A percentile compares a stretch with the other conserved stretches of the same genome.
These are phyloP conservation scores for Sitta carolinensis DNA, from an alignment of 2,797 vertebrate species.

Conservation along the genomic window DNA sequence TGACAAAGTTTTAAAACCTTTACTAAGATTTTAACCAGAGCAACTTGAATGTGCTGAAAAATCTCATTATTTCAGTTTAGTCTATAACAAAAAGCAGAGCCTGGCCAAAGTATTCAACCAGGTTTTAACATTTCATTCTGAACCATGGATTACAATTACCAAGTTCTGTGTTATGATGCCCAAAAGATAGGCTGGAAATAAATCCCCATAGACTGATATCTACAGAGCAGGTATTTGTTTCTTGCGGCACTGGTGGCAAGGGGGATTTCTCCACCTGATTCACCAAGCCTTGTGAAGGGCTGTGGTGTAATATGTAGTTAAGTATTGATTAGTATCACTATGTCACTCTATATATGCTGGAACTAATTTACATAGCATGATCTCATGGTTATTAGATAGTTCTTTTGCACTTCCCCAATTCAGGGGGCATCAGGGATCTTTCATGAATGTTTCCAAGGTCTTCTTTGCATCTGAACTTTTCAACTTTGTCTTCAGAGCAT, in stretches of 20 bases:
- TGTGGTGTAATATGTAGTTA: neutral
- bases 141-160: neutral
- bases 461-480: neutral
- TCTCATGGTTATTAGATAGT: neutral
- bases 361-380: neutral
- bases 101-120: neutral
- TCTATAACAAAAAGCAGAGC: neutral
- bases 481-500: neutral
- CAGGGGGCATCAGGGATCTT: neutral
- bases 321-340: neutral
- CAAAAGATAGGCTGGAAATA: neutral
- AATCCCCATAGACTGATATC: accelerated
- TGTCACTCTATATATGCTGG: too few relatives aligned
- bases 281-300: neutral
- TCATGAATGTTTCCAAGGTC: neutral
- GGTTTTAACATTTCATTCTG: neutral
- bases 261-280: neutral
- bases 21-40: neutral
- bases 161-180: neutral
- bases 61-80: neutral
- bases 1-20: neutral
- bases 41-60: neutral
- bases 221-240: neutral
- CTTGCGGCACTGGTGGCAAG: neutral
- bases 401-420: neutral